These are phyloP conservation scores for Camponotus fellah DNA, from an alignment of 2,888 invertebrate genomes.

Conservation along the genomic window DNA sequence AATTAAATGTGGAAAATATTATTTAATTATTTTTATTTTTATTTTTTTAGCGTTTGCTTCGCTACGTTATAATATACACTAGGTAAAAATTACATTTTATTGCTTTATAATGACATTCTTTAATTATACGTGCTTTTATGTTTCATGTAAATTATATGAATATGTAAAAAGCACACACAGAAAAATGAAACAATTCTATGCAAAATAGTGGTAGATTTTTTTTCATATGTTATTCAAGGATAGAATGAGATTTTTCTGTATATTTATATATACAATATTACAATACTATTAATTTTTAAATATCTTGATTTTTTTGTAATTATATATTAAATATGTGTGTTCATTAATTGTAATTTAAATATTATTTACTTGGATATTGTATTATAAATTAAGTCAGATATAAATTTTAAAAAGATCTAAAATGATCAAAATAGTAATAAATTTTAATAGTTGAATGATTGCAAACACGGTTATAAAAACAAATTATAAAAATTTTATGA, in stretches of 20 bases:
- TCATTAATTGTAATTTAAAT: slow-evolving; percentile 9
- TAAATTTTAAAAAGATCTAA: too few relatives aligned
- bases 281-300: not conserved
- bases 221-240: not conserved
- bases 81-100: not conserved
- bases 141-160: slow-evolving; percentile 2
- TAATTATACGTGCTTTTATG: not conserved
- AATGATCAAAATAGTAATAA: too few relatives aligned
- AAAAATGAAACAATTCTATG: slow-evolving; percentile 12
- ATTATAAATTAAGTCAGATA: too few relatives aligned
- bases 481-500: not conserved
- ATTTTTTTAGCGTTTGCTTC: not conserved
- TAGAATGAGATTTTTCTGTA: not conserved
- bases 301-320: not conserved
- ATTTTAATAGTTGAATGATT: not conserved
- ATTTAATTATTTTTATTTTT: slow-evolving; percentile 20
- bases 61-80: not conserved
- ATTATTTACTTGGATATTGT: too few relatives aligned
- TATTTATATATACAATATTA: not conserved
- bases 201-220: not conserved
- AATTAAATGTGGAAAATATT: not conserved
- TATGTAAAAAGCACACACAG: not conserved
- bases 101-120: not conserved
- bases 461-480: slow-evolving; percentile 5
- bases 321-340: not conserved